Conservation (phyloP, 2,888 invertebrate species). For the Mythimna albipuncta region DNA sequence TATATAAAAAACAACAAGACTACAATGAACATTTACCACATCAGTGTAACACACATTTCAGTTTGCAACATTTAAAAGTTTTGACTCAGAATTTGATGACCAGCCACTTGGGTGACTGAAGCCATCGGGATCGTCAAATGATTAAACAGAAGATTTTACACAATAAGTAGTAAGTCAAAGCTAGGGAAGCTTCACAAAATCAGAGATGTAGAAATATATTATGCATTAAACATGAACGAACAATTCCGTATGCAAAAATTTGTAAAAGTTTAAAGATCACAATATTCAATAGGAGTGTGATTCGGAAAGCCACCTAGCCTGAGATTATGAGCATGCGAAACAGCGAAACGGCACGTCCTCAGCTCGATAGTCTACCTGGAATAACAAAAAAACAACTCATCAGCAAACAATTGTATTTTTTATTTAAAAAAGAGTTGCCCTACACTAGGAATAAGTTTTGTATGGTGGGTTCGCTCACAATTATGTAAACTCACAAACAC, state of each 20-base stretch:
- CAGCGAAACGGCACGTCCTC: slow-evolving; percentile 63
- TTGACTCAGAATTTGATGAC: slow-evolving; percentile 41
- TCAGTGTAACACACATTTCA: slow-evolving; percentile 41
- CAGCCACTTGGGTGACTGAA: slow-evolving; percentile 38
- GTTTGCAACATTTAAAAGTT: slow-evolving; percentile 31
- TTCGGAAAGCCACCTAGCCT: slow-evolving; percentile 73
- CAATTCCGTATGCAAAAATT: slow-evolving; percentile 60
- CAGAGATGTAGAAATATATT: slow-evolving; percentile 62
- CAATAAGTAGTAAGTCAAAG: slow-evolving; percentile 55
- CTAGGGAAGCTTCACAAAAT: slow-evolving; percentile 70
- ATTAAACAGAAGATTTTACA: slow-evolving; percentile 53
- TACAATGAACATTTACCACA: slow-evolving; percentile 46
- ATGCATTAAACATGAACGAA: slow-evolving; percentile 63
- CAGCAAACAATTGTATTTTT: not conserved
- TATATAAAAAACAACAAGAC: slow-evolving; percentile 64
- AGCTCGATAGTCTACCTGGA: slow-evolving; percentile 80
- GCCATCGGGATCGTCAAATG: slow-evolving; percentile 35
- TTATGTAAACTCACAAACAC: too few species aligned
- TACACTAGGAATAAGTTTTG: too few species aligned
- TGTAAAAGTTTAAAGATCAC: slow-evolving; percentile 55
- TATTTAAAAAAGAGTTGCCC: too few species aligned
- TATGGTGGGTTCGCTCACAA: too few species aligned
- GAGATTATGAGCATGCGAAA: slow-evolving; percentile 76
- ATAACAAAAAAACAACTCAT: slow-evolving; percentile 39
- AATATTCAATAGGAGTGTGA: slow-evolving; percentile 63